phyloP scores from a whole-genome alignment of 1,140 invertebrate genomes.

The Bombus confusus region DNA sequence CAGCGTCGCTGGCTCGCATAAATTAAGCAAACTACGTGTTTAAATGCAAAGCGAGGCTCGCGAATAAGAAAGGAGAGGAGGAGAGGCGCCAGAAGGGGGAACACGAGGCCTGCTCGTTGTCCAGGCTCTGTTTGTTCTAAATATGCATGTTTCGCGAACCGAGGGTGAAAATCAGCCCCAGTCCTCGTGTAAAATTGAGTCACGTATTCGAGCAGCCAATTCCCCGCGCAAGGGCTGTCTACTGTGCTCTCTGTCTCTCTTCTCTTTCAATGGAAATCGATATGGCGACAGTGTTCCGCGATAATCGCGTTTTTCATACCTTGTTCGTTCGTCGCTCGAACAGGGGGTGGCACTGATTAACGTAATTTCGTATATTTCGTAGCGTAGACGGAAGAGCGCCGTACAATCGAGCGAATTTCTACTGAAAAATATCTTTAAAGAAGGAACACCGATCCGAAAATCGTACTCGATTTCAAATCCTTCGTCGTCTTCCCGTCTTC shows the following conservation, averaged over 20 bases:
- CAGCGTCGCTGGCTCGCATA: conserved; percentile 40
- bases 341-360: background rate
- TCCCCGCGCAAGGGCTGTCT: background rate
- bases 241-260: background rate
- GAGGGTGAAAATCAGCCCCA: conserved; percentile 32
- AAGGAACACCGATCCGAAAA: too few relatives aligned
- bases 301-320: background rate
- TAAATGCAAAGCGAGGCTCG: conserved; percentile 57
- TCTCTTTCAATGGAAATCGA: conserved; percentile 19
- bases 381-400: too few relatives aligned
- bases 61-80: conserved; percentile 21
- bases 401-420: too few relatives aligned
- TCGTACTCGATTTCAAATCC: background rate
- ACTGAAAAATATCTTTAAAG: too few relatives aligned
- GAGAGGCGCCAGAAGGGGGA: background rate
- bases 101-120: background rate
- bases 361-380: background rate
- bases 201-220: conserved; percentile 52
- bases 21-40: conserved; percentile 64
- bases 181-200: conserved; percentile 51
- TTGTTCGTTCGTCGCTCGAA: too few relatives aligned
- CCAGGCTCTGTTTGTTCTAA: conserved; percentile 51
- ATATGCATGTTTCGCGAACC: conserved; percentile 51
- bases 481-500: background rate
- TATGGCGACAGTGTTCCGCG: background rate